Conservation (phyloP, 2,888 invertebrate genomes). For the Abscondita cerata region DNA sequence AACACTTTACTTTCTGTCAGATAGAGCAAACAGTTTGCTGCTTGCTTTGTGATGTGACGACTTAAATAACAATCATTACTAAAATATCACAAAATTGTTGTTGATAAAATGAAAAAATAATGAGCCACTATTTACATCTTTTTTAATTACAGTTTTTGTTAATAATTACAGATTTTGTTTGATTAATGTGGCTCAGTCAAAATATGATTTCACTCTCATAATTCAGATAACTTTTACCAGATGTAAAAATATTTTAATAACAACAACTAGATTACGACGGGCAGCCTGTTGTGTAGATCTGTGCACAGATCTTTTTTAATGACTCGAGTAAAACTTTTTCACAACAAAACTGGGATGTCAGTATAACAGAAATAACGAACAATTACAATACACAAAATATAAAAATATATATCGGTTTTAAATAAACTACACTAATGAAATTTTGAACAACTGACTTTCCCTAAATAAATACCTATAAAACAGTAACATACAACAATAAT, state of each 20-base stretch:
- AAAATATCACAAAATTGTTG: slow-evolving; percentile 66
- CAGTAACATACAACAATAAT: slow-evolving; percentile 46
- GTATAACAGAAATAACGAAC: slow-evolving; percentile 44
- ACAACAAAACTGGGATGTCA: slow-evolving; percentile 40
- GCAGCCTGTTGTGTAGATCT: slow-evolving; percentile 52
- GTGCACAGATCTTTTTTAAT: slow-evolving; percentile 34
- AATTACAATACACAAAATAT: slow-evolving; percentile 49
- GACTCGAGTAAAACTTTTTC: slow-evolving; percentile 34
- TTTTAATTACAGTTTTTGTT: slow-evolving; percentile 44
- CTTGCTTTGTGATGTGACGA: slow-evolving; percentile 62
- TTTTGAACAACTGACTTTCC: slow-evolving; percentile 52
- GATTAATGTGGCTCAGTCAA: slow-evolving; percentile 44
- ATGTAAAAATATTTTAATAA: slow-evolving; percentile 59
- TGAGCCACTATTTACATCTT: slow-evolving; percentile 59
- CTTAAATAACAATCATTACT: slow-evolving; percentile 65
- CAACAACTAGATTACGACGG: slow-evolving; percentile 58
- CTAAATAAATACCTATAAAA: slow-evolving; percentile 47
- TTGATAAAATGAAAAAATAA: slow-evolving; percentile 63
- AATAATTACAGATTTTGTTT: slow-evolving; percentile 31
- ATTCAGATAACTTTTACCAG: slow-evolving; percentile 56
- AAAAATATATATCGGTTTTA: slow-evolving; percentile 51
- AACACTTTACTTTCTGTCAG: slow-evolving; percentile 47
- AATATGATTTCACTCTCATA: slow-evolving; percentile 45
- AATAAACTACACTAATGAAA: slow-evolving; percentile 45
- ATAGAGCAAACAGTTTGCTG: slow-evolving; percentile 52